A percentile compares a stretch with the other conserved stretches of the same genome.
Evolutionary conservation across 2,888 invertebrate genomes (phyloP).

Genomic region (Mythimna ferrago): DNA sequence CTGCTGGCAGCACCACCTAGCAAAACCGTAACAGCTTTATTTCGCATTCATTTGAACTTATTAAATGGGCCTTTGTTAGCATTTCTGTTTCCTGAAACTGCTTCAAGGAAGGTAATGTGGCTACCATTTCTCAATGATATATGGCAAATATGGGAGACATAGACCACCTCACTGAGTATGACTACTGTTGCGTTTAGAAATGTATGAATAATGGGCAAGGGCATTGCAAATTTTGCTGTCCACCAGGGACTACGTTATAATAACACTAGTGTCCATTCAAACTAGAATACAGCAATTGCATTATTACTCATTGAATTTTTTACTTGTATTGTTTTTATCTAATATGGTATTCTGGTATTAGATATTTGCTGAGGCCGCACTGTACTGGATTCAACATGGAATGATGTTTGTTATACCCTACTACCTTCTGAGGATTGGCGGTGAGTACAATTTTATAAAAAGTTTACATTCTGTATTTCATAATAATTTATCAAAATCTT

Average conservation of each 20-base stretch:
- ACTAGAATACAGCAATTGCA: neutral
- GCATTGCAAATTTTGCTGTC: neutral
- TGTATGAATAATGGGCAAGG: neutral
- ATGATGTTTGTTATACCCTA: conserved; percentile 98
- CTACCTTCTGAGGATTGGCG: conserved; percentile 96
- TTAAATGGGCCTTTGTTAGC: conserved; percentile 98
- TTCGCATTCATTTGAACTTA: conserved; percentile 97
- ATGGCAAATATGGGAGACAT: neutral
- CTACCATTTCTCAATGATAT: neutral
- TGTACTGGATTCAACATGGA: conserved; percentile 99
- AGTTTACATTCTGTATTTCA: conserved; percentile 10
- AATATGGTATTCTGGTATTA: conserved; percentile 75
- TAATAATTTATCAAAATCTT: conserved; percentile 29
- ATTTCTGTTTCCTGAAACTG: conserved; percentile 98
- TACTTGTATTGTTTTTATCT: neutral
- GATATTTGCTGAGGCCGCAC: conserved; percentile 97
- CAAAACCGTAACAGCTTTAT: conserved; percentile 94
- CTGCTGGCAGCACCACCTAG: conserved; percentile 96
- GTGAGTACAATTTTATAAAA: conserved; percentile 86
- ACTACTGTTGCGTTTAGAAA: conserved; percentile 1
- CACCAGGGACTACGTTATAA: neutral
- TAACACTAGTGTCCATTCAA: neutral
- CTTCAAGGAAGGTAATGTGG: conserved; percentile 95
- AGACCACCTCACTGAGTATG: neutral
- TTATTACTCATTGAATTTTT: neutral